Percentiles rank a stretch among this genome's conserved stretches.
These are phyloP conservation scores for Nothocercus nigrocapillus DNA, from an alignment of 2,113 vertebrate species.

Conservation along the genomic window DNA sequence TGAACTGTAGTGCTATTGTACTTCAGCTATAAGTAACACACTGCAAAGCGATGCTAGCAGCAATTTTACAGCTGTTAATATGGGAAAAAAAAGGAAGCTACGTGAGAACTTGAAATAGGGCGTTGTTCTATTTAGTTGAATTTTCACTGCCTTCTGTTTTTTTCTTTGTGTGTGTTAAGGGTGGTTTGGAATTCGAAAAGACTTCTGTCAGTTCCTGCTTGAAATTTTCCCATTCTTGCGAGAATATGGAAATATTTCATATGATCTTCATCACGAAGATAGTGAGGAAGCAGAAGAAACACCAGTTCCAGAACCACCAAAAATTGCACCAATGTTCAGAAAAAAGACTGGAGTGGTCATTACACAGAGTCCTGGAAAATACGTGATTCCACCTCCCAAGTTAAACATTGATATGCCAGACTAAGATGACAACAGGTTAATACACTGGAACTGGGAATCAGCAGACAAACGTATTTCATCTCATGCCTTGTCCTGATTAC, in stretches of 20 bases:
- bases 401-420: slow-evolving; percentile 97
- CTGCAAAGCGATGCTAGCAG: neutral
- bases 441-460: slow-evolving; percentile 52
- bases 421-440: slow-evolving; percentile 68
- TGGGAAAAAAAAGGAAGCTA: neutral
- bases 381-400: slow-evolving; percentile 93
- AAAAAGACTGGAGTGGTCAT: slow-evolving; percentile 98
- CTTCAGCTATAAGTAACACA: accelerated
- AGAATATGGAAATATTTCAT: slow-evolving; percentile 98
- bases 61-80: neutral
- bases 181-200: slow-evolving; percentile 99
- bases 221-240: slow-evolving; percentile 96
- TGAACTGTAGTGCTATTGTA: neutral
- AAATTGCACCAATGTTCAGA: slow-evolving; percentile 95
- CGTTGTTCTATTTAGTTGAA: neutral
- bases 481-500: slow-evolving; percentile 70
- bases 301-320: slow-evolving; percentile 89
- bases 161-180: slow-evolving; percentile 71
- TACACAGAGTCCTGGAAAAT: slow-evolving; percentile 97
- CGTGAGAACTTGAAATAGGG: neutral
- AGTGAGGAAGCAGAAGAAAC: slow-evolving; percentile 89
- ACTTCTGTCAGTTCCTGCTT: slow-evolving; percentile 98
- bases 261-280: slow-evolving; percentile 94
- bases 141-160: neutral
- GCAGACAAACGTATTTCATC: slow-evolving; percentile 64